A percentile compares a stretch with the other conserved stretches of the same genome.
Conservation (phyloP, 2,888 invertebrate genomes). For the Tupiocoris notatus region DNA sequence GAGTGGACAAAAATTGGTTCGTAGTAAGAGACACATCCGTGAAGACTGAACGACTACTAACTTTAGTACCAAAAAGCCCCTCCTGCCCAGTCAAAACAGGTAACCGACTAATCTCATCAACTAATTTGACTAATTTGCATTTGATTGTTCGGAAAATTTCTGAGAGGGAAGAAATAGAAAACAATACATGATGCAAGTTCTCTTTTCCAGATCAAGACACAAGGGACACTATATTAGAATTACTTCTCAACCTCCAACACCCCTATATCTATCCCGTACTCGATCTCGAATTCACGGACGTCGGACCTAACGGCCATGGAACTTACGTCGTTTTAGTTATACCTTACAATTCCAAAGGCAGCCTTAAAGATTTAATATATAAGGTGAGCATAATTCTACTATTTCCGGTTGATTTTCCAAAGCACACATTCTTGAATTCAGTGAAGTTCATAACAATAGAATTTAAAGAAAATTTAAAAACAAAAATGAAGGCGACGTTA, state of each 20-base stretch:
- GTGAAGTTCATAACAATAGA: too few species aligned
- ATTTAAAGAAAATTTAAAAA: too few species aligned
- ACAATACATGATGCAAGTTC: too few species aligned
- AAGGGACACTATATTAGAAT: slow-evolving; percentile 69
- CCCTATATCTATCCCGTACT: slow-evolving; percentile 89
- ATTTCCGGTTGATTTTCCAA: too few species aligned
- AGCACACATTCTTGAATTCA: too few species aligned
- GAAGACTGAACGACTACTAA: slow-evolving; percentile 74
- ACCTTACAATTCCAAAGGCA: slow-evolving; percentile 80
- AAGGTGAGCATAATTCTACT: too few species aligned
- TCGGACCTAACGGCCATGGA: slow-evolving; percentile 53
- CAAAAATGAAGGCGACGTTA: too few species aligned
- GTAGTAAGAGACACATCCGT: slow-evolving; percentile 78
- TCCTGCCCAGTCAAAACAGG: slow-evolving; percentile 55
- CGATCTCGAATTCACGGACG: slow-evolving; percentile 71
- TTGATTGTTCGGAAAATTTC: too few species aligned
- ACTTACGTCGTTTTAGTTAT: slow-evolving; percentile 71
- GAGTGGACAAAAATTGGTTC: slow-evolving; percentile 89
- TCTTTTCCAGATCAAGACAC: slow-evolving; percentile 55
- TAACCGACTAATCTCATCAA: slow-evolving; percentile 2
- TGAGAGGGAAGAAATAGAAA: too few species aligned
- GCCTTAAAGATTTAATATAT: slow-evolving; percentile 85
- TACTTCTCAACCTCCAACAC: slow-evolving; percentile 83
- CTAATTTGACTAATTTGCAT: too few species aligned
- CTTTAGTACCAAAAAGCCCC: slow-evolving; percentile 64